Evolutionary conservation across 2,888 invertebrate genomes (phyloP).

Genomic region (Anthoptus insignis): DNA sequence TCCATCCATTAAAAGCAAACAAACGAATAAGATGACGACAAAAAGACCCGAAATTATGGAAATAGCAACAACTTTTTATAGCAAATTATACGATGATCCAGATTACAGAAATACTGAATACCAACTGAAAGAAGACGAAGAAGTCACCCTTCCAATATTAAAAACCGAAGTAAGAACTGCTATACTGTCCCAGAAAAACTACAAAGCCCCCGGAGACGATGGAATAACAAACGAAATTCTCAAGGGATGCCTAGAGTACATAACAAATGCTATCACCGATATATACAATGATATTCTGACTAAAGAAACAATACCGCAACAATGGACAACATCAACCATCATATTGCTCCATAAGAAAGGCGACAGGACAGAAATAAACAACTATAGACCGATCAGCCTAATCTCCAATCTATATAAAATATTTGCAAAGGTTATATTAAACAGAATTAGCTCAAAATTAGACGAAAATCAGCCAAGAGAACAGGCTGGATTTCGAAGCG

Average conservation of each 20-base stretch:
- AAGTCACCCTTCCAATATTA: too few species aligned
- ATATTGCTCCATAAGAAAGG: background rate
- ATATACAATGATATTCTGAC: background rate
- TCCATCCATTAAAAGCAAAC: too few species aligned
- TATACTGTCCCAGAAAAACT: background rate
- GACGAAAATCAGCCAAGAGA: background rate
- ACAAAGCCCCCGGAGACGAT: background rate
- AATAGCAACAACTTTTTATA: too few species aligned
- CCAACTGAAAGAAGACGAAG: too few species aligned
- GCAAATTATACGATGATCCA: too few species aligned
- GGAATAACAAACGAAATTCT: background rate
- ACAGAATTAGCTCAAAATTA: background rate
- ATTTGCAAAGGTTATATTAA: background rate
- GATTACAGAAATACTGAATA: too few species aligned
- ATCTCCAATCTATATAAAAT: background rate
- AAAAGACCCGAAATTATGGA: too few species aligned
- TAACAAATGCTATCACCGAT: background rate
- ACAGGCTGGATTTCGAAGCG: constrained; percentile 30
- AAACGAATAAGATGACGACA: too few species aligned
- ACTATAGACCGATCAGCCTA: background rate
- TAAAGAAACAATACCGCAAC: background rate
- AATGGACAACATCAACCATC: constrained; percentile 1
- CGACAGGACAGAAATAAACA: background rate
- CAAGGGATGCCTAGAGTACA: background rate
- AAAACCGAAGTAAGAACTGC: background rate